Conservation (phyloP, 1,140 invertebrate genomes). For the Hypothenemus hampei region DNA sequence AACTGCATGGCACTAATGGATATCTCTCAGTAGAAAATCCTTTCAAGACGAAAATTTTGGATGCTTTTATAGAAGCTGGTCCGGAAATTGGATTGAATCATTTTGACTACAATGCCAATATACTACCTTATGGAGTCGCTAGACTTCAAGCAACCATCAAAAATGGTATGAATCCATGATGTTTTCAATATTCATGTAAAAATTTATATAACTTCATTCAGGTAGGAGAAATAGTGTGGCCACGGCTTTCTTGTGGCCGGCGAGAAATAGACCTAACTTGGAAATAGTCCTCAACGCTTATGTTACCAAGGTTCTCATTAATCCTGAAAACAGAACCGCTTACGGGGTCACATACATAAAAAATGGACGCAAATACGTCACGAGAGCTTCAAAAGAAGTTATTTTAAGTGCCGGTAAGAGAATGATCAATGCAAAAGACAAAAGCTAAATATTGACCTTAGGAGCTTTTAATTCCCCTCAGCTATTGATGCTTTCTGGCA, state of each 20-base stretch:
- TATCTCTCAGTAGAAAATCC: slow-evolving; percentile 28
- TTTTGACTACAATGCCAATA: background rate
- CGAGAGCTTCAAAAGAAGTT: slow-evolving; percentile 53
- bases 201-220: too few relatives aligned
- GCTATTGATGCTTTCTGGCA: slow-evolving; percentile 57
- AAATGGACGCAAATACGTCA: slow-evolving; percentile 43
- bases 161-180: slow-evolving; percentile 45
- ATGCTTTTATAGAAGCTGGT: slow-evolving; percentile 60
- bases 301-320: slow-evolving; percentile 52
- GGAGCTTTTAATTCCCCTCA: slow-evolving; percentile 51
- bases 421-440: slow-evolving; percentile 51
- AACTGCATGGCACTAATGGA: background rate
- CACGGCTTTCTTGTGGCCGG: slow-evolving; percentile 25
- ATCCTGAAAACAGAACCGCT: slow-evolving; percentile 45
- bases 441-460: slow-evolving; percentile 70
- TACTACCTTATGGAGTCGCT: background rate
- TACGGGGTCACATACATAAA: slow-evolving; percentile 56
- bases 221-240: slow-evolving; percentile 14
- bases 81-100: slow-evolving; percentile 50
- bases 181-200: slow-evolving; percentile 54
- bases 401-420: slow-evolving; percentile 57
- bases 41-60: background rate
- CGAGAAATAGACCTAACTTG: slow-evolving; percentile 52
- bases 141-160: background rate
- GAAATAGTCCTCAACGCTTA: slow-evolving; percentile 54